Percentiles rank a stretch among this genome's conserved stretches.
Evolutionary conservation across 2,113 vertebrate species (phyloP).

Genomic region (Tychaedon coryphoeus): DNA sequence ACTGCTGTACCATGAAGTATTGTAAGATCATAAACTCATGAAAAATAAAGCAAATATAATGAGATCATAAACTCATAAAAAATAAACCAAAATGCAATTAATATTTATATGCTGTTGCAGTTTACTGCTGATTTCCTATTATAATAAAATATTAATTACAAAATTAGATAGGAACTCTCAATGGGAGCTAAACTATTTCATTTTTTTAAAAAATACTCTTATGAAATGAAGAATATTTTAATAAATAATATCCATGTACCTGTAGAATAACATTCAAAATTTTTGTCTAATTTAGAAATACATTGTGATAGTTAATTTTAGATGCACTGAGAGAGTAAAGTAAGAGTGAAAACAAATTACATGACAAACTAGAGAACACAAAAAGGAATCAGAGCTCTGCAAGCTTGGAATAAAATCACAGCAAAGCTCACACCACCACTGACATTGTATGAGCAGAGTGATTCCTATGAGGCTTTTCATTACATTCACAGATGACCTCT

Average conservation of each 20-base stretch:
- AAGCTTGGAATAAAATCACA: constrained; percentile 2
- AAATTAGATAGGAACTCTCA: background rate
- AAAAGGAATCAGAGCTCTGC: background rate
- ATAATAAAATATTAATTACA: background rate
- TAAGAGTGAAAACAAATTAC: background rate
- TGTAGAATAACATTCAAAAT: background rate
- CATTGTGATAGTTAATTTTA: background rate
- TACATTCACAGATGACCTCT: constrained; percentile 40
- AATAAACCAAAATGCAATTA: background rate
- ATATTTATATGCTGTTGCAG: background rate
- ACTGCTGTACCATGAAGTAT: background rate
- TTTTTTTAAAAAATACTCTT: background rate
- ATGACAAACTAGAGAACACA: background rate
- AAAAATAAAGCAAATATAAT: background rate
- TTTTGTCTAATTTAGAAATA: background rate
- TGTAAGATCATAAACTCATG: background rate
- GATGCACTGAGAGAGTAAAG: background rate
- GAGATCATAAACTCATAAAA: background rate
- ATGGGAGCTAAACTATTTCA: rapidly evolving
- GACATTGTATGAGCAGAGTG: background rate
- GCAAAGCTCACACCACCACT: background rate
- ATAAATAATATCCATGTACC: background rate
- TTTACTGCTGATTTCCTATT: background rate
- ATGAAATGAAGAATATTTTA: background rate
- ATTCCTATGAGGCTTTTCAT: constrained; percentile 37